These are phyloP conservation scores for Zaprionus capensis DNA, from an alignment of 1,140 invertebrate species.

Conservation along the genomic window DNA sequence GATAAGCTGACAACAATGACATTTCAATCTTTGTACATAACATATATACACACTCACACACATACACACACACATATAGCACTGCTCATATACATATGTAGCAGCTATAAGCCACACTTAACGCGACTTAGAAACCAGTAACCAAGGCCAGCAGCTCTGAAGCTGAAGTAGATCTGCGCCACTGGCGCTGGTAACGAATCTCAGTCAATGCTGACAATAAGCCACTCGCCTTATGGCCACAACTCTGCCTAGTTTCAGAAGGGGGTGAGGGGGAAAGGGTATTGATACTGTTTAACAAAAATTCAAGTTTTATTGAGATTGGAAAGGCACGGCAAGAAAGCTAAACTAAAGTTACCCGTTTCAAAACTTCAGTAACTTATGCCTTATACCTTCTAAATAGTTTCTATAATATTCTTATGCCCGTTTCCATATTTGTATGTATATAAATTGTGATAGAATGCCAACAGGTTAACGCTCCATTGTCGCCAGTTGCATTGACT, in stretches of 20 bases:
- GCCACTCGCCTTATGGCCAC: slow-evolving; percentile 19
- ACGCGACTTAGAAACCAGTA: slow-evolving; percentile 67
- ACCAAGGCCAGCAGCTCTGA: slow-evolving; percentile 75
- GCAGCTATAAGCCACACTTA: slow-evolving; percentile 52
- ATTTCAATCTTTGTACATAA: slow-evolving; percentile 62
- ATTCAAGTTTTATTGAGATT: not conserved
- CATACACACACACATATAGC: slow-evolving; percentile 12
- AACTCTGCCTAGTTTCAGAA: slow-evolving; percentile 13
- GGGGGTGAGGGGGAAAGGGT: not conserved
- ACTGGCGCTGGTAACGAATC: slow-evolving; percentile 35
- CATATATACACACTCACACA: slow-evolving; percentile 4
- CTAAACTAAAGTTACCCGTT: not conserved
- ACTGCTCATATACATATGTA: slow-evolving; percentile 21
- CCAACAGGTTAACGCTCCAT: slow-evolving; percentile 34
- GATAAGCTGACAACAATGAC: slow-evolving; percentile 71
- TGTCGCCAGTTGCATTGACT: slow-evolving; percentile 18
- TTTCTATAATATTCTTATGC: slow-evolving; percentile 19
- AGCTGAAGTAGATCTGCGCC: slow-evolving; percentile 41
- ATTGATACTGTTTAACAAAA: not conserved
- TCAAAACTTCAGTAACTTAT: not conserved
- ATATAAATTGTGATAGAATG: slow-evolving; percentile 35
- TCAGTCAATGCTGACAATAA: slow-evolving; percentile 26
- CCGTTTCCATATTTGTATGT: slow-evolving; percentile 1
- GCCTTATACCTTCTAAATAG: not conserved
- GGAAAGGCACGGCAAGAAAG: not conserved